Evolutionary conservation across 2,888 invertebrate genomes (phyloP).

Genomic region (Meganola albula): DNA sequence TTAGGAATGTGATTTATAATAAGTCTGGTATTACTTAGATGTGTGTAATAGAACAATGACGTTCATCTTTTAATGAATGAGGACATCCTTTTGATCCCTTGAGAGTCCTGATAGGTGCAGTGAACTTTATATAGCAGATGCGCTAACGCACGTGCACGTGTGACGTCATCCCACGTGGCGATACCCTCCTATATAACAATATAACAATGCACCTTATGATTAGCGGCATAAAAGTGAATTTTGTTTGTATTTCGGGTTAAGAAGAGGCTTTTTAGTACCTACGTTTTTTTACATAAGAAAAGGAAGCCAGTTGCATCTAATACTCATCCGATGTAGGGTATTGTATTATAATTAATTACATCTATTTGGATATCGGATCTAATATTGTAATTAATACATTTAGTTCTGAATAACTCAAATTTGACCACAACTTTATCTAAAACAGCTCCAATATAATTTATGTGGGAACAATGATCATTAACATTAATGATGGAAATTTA

Average conservation of each 20-base stretch:
- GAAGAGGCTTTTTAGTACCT: slow-evolving; percentile 6
- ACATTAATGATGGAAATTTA: too few relatives aligned
- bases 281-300: slow-evolving; percentile 11
- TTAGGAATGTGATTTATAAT: too few relatives aligned
- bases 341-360: slow-evolving; percentile 24
- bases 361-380: too few relatives aligned
- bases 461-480: too few relatives aligned
- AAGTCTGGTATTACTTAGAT: too few relatives aligned
- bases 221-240: neutral
- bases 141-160: slow-evolving; percentile 41
- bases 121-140: slow-evolving; percentile 49
- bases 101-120: slow-evolving; percentile 42
- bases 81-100: too few relatives aligned
- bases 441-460: too few relatives aligned
- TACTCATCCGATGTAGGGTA: slow-evolving; percentile 20
- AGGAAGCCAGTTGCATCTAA: slow-evolving; percentile 32
- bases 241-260: neutral
- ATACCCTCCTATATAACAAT: slow-evolving; percentile 5
- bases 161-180: slow-evolving; percentile 35
- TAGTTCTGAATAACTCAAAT: too few relatives aligned
- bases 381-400: too few relatives aligned
- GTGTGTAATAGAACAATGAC: too few relatives aligned
- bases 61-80: too few relatives aligned
- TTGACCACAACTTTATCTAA: too few relatives aligned
- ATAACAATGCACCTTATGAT: neutral